Conservation (phyloP, 2,113 vertebrate species). For the Taurulus bubalis region DNA sequence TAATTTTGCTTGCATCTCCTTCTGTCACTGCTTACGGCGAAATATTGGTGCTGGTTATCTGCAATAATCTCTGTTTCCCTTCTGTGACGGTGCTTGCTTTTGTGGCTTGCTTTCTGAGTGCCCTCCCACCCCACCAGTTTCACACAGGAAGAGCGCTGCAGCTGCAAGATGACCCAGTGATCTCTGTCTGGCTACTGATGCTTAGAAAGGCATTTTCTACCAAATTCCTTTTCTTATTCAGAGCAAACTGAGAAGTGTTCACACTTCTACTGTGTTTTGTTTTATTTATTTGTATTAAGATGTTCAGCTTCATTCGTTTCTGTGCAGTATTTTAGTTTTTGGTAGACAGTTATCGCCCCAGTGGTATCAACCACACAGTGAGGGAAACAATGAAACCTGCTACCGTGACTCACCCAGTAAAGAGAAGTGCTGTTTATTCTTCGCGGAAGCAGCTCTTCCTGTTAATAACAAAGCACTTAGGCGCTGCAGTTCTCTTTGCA, state of each 20-base stretch:
- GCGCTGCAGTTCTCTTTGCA: constrained; percentile 51
- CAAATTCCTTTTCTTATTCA: constrained; percentile 13
- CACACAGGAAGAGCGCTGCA: constrained; percentile 73
- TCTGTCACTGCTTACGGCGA: constrained; percentile 42
- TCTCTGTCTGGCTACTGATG: constrained; percentile 64
- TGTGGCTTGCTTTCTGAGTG: constrained; percentile 27
- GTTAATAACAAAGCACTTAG: constrained; percentile 68
- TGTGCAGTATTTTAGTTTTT: not conserved
- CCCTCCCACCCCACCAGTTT: constrained; percentile 11
- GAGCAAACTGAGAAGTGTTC: not conserved
- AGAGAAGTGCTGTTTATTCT: constrained; percentile 62
- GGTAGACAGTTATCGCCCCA: not conserved
- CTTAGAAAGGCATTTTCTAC: constrained; percentile 48
- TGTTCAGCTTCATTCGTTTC: not conserved
- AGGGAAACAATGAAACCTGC: constrained; percentile 50
- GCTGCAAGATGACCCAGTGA: constrained; percentile 76
- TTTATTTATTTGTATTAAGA: not conserved
- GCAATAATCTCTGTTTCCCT: constrained; percentile 11
- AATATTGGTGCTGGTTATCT: constrained; percentile 37
- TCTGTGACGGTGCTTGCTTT: constrained; percentile 34
- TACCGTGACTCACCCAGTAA: constrained; percentile 47
- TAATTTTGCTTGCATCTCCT: constrained; percentile 24
- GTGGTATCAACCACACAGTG: constrained; percentile 7
- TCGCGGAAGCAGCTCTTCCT: constrained; percentile 68
- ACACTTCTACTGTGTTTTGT: not conserved